phyloP scores from a whole-genome alignment of 2,113 vertebrate genomes.

The Epinephelus cyanopodus region DNA sequence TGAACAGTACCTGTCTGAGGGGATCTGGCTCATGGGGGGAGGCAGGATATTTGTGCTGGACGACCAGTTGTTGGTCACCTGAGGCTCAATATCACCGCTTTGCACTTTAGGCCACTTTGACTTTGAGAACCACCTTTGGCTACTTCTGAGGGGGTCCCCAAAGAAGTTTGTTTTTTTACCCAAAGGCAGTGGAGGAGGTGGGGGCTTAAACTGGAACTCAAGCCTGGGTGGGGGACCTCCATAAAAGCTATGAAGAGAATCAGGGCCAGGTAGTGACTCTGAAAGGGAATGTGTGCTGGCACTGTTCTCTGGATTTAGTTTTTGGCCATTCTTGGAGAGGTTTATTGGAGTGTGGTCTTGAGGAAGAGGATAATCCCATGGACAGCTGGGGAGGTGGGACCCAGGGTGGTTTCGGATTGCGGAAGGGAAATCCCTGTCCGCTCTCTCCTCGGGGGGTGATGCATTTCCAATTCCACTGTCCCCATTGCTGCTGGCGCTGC shows the following conservation, averaged over 20 bases:
- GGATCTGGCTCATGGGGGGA: conserved; percentile 91
- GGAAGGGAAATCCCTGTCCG: conserved; percentile 89
- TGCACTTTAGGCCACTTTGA: conserved; percentile 88
- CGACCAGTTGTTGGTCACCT: conserved; percentile 85
- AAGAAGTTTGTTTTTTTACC: conserved; percentile 78
- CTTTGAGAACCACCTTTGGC: conserved; percentile 90
- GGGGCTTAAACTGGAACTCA: conserved; percentile 85
- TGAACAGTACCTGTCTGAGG: conserved; percentile 88
- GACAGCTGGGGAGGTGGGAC: conserved; percentile 85
- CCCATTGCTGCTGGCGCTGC: conserved; percentile 92
- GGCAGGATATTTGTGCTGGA: conserved; percentile 85
- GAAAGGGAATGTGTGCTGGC: conserved; percentile 76
- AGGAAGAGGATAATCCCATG: conserved; percentile 85
- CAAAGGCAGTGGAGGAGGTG: conserved; percentile 81
- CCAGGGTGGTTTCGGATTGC: conserved; percentile 84
- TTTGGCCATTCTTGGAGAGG: conserved; percentile 75
- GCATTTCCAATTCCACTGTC: conserved; percentile 94
- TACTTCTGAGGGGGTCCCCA: conserved; percentile 66
- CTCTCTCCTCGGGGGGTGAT: conserved; percentile 91
- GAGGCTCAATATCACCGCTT: conserved; percentile 84
- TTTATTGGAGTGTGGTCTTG: conserved; percentile 81
- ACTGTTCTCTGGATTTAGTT: conserved; percentile 57
- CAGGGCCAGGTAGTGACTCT: conserved; percentile 79
- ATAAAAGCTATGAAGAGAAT: conserved; percentile 72
- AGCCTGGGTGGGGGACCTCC: conserved; percentile 85